Conservation (phyloP, 2,113 vertebrate genomes). For the Cariama cristata region DNA sequence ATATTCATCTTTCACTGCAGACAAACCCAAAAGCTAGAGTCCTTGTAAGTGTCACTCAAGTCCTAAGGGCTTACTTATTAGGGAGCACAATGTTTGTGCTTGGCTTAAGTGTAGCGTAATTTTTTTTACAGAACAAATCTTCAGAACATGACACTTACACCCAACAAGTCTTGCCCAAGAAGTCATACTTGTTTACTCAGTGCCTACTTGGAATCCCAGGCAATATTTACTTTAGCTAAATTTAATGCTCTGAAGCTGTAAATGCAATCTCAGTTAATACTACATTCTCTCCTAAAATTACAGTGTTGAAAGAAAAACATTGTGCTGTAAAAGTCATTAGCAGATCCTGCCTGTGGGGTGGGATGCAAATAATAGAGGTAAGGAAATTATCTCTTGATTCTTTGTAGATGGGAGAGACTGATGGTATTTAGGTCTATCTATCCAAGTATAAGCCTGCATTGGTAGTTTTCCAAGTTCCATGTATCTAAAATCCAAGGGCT, state of each 20-base stretch:
- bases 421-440: not conserved
- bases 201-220: not conserved
- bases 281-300: not conserved
- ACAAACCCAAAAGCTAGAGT: not conserved
- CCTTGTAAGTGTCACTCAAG: not conserved
- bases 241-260: conserved; percentile 10
- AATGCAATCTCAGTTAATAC: conserved; percentile 12
- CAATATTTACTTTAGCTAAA: not conserved
- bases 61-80: not conserved
- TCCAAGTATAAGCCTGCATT: not conserved
- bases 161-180: not conserved
- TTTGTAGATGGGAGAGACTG: not conserved
- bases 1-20: not conserved
- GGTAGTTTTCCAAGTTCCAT: not conserved
- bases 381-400: conserved; percentile 8
- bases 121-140: not conserved
- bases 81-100: not conserved
- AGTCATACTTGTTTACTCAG: not conserved
- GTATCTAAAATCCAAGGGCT: not conserved
- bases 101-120: not conserved
- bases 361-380: not conserved
- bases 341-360: not conserved
- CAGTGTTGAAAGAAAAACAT: not conserved
- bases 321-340: not conserved
- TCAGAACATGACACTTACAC: not conserved